phyloP scores from a whole-genome alignment of 2,797 vertebrate species.

The Denticeps clupeoides region DNA sequence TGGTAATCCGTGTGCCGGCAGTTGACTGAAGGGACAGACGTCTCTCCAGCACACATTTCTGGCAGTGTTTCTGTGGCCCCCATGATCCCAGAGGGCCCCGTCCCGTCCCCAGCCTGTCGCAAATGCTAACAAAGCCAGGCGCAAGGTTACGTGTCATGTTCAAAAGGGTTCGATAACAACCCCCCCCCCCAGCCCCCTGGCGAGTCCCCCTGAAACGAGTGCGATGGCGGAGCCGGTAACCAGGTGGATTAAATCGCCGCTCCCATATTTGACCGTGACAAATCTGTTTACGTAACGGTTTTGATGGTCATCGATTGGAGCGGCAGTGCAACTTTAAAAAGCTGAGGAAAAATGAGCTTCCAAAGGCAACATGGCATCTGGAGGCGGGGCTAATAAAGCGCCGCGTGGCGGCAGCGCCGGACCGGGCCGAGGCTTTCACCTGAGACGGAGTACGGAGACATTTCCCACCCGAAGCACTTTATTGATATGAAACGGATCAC shows the following conservation, averaged over 20 bases:
- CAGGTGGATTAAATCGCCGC: slow-evolving; percentile 43
- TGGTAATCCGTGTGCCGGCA: neutral
- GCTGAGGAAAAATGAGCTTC: slow-evolving; percentile 59
- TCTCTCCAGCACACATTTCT: neutral
- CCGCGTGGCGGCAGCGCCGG: slow-evolving; percentile 24
- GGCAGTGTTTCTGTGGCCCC: neutral
- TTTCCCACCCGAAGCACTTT: neutral
- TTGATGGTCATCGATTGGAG: slow-evolving; percentile 62
- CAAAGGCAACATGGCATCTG: slow-evolving; percentile 50
- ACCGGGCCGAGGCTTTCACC: slow-evolving; percentile 15
- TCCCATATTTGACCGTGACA: slow-evolving; percentile 54
- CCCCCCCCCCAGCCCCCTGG: neutral
- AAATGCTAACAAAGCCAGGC: slow-evolving; percentile 36
- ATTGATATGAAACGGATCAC: too few relatives aligned
- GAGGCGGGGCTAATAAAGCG: slow-evolving; percentile 22
- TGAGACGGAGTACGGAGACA: slow-evolving; percentile 14
- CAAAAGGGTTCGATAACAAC: slow-evolving; percentile 44
- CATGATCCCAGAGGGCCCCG: neutral
- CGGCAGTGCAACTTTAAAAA: slow-evolving; percentile 48
- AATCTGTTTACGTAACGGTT: slow-evolving; percentile 63
- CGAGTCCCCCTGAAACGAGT: neutral
- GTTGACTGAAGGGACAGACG: too few relatives aligned
- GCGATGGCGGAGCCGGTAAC: slow-evolving; percentile 25
- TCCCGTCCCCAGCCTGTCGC: neutral
- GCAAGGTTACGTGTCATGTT: slow-evolving; percentile 48